phyloP scores from a whole-genome alignment of 2,113 vertebrate genomes.

The Phylloscopus trochiloides region DNA sequence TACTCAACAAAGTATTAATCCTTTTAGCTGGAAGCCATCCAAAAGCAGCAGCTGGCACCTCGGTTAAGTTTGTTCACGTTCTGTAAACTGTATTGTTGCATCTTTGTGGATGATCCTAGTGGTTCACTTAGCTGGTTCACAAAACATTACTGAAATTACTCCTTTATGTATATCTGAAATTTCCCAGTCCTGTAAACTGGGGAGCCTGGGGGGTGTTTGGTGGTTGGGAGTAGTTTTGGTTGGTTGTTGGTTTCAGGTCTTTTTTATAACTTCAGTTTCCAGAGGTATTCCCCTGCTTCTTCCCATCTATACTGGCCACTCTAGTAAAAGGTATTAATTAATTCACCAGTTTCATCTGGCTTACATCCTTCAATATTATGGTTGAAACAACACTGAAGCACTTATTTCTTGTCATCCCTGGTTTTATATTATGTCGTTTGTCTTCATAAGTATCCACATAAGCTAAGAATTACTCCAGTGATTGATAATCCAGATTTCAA shows the following conservation, averaged over 20 bases:
- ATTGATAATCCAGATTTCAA: background rate
- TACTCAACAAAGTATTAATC: background rate
- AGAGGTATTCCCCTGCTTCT: background rate
- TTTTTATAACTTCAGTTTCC: background rate
- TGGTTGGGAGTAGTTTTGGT: rapidly evolving
- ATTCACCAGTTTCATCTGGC: background rate
- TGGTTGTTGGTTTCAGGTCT: background rate
- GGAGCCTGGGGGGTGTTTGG: rapidly evolving
- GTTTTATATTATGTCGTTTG: background rate
- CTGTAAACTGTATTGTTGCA: background rate
- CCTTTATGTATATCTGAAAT: background rate
- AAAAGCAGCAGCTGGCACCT: background rate
- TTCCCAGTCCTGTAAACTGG: background rate
- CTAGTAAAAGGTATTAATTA: background rate
- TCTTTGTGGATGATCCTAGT: background rate
- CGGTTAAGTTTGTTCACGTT: background rate
- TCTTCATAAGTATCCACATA: background rate
- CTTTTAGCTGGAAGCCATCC: background rate
- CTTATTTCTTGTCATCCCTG: background rate
- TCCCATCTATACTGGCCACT: background rate
- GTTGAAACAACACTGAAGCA: background rate
- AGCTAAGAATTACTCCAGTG: background rate
- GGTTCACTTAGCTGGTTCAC: background rate
- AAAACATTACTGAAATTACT: background rate
- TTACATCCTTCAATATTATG: background rate